Evolutionary conservation across 2,888 invertebrate species (phyloP).

Genomic region (Calephelis perditalis): DNA sequence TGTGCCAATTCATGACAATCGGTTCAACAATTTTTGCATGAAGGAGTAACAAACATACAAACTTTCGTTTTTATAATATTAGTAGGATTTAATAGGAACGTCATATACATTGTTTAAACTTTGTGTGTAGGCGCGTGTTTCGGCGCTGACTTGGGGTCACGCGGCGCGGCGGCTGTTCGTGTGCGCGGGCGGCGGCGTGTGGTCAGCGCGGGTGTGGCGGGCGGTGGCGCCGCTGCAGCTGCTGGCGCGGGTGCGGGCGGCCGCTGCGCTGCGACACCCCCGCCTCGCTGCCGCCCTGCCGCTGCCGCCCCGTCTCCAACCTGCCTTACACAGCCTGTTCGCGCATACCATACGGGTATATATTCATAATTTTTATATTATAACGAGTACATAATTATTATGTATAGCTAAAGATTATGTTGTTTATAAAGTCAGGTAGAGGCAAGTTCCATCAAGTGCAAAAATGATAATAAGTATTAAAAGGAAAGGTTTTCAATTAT

Average conservation of each 20-base stretch:
- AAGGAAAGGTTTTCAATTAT: no score
- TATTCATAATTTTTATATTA: slow-evolving; percentile 32
- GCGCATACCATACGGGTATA: slow-evolving; percentile 95
- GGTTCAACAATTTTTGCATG: no score
- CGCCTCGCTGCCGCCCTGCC: slow-evolving; percentile 87
- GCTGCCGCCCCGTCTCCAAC: slow-evolving; percentile 91
- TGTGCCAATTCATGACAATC: no score
- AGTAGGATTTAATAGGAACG: no score
- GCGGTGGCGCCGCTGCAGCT: slow-evolving; percentile 94
- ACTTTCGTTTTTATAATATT: no score
- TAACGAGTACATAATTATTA: no score
- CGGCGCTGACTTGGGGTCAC: slow-evolving; percentile 98
- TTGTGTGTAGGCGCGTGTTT: slow-evolving; percentile 83
- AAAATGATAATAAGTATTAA: no score
- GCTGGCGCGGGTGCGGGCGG: slow-evolving; percentile 88
- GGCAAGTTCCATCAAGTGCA: no score
- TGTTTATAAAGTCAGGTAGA: no score
- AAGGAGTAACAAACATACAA: no score
- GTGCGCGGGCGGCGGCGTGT: slow-evolving; percentile 87
- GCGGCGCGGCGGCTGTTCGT: slow-evolving; percentile 97
- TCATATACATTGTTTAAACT: no score
- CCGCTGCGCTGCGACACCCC: slow-evolving; percentile 86
- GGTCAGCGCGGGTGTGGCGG: slow-evolving; percentile 95
- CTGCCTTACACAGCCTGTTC: slow-evolving; percentile 91
- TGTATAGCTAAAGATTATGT: no score